A percentile compares a stretch with the other conserved stretches of the same genome.
phyloP scores from a whole-genome alignment of 1,140 invertebrate genomes.

The Drosophila nigrodunni region DNA sequence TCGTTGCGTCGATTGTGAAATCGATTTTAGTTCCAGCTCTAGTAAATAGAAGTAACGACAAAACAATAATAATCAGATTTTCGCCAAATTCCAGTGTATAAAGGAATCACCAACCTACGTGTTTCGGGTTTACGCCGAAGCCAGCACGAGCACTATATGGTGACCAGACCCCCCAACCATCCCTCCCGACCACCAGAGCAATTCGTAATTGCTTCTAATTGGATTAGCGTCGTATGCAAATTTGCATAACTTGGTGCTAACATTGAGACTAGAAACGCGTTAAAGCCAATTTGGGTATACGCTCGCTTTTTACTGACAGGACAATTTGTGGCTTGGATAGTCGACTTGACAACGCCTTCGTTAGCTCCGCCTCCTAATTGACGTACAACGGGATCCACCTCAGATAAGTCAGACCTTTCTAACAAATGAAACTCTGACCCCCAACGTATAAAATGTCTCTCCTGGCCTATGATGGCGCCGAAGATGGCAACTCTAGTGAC shows the following conservation, averaged over 20 bases:
- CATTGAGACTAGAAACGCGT: background rate
- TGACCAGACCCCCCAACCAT: background rate
- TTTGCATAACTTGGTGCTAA: slow-evolving; percentile 10
- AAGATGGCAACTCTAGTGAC: slow-evolving; percentile 48
- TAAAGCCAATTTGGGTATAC: background rate
- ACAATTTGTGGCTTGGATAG: background rate
- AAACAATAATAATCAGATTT: background rate
- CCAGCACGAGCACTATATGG: background rate
- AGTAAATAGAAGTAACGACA: background rate
- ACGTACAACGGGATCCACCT: background rate
- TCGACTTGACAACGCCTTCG: no score
- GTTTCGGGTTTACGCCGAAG: background rate
- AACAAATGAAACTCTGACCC: slow-evolving; percentile 58
- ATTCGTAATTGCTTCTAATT: slow-evolving; percentile 41
- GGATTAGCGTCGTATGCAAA: slow-evolving; percentile 25
- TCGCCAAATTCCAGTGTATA: background rate
- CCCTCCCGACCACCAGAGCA: slow-evolving; percentile 13
- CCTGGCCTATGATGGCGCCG: slow-evolving; percentile 38
- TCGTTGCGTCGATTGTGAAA: no score
- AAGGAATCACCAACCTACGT: background rate
- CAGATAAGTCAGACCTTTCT: slow-evolving; percentile 1
- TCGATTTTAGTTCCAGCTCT: background rate
- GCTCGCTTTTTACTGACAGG: background rate
- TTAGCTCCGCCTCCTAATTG: background rate
- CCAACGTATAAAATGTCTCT: slow-evolving; percentile 57